Evolutionary conservation across 2,113 vertebrate genomes (phyloP).

Genomic region (Alouatta palliata): DNA sequence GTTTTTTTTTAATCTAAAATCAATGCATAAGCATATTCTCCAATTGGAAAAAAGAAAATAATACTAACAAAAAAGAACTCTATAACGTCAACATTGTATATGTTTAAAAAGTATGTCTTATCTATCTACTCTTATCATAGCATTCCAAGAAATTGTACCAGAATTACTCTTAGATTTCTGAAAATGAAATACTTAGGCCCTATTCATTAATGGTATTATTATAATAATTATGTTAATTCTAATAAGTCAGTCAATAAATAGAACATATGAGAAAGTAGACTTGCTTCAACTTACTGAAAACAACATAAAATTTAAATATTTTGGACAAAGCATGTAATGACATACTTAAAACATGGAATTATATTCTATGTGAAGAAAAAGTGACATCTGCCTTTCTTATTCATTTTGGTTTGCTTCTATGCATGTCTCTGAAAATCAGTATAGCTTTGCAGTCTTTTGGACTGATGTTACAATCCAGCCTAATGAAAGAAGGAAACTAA

Average conservation of each 20-base stretch:
- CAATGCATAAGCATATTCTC: not conserved
- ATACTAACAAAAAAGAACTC: not conserved
- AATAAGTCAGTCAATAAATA: not conserved
- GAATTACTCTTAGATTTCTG: constrained; percentile 22
- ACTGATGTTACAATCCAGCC: not conserved
- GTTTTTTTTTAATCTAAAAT: not conserved
- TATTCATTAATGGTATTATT: not conserved
- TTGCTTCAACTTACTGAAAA: not conserved
- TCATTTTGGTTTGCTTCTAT: not conserved
- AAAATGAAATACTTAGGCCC: not conserved
- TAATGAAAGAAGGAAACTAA: not conserved
- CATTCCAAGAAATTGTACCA: not conserved
- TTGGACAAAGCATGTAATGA: not conserved
- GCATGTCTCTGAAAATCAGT: not conserved
- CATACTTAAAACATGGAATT: not conserved
- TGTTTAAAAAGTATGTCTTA: not conserved
- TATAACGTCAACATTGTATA: not conserved
- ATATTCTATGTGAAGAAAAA: not conserved
- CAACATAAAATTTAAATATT: not conserved
- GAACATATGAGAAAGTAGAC: not conserved
- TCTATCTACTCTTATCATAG: not conserved
- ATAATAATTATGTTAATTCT: not conserved
- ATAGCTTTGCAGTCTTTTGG: not conserved
- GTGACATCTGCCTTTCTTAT: not conserved
- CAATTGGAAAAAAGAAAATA: not conserved